A percentile compares a stretch with the other conserved stretches of the same genome.
Conservation (phyloP, 2,888 invertebrate species). For the Dendrolimus houi region DNA sequence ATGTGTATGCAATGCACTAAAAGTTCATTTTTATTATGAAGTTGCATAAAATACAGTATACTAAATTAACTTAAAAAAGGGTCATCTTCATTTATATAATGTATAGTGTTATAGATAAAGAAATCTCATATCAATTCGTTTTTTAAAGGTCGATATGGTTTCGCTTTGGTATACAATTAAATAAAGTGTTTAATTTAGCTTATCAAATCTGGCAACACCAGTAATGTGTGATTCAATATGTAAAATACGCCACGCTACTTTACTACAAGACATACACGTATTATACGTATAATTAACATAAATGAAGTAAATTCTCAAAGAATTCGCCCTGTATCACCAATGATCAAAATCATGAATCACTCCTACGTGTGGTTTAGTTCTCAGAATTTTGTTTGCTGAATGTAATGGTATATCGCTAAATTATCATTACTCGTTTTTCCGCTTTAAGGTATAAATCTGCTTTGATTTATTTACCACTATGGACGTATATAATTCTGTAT, state of each 20-base stretch:
- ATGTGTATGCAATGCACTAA: too few relatives aligned
- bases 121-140: too few relatives aligned
- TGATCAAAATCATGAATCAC: conserved; percentile 37
- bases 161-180: too few relatives aligned
- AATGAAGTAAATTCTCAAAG: conserved; percentile 9
- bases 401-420: conserved; percentile 23
- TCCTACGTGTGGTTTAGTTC: conserved; percentile 23
- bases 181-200: too few relatives aligned
- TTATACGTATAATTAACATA: conserved; percentile 16
- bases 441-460: conserved; percentile 3
- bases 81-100: too few relatives aligned
- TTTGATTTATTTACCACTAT: too few relatives aligned
- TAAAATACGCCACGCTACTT: conserved; percentile 30
- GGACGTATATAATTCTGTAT: too few relatives aligned
- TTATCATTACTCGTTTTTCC: conserved; percentile 22
- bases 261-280: conserved; percentile 27
- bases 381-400: conserved; percentile 19
- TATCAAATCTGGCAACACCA: not conserved
- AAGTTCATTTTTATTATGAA: too few relatives aligned
- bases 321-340: conserved; percentile 8
- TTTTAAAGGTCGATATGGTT: too few relatives aligned
- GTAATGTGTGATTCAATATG: conserved; percentile 38
- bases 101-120: too few relatives aligned
- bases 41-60: too few relatives aligned
- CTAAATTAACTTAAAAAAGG: too few relatives aligned